Evolutionary conservation across 2,888 invertebrate genomes (phyloP).

Genomic region (Glyphotaelius pellucidus): DNA sequence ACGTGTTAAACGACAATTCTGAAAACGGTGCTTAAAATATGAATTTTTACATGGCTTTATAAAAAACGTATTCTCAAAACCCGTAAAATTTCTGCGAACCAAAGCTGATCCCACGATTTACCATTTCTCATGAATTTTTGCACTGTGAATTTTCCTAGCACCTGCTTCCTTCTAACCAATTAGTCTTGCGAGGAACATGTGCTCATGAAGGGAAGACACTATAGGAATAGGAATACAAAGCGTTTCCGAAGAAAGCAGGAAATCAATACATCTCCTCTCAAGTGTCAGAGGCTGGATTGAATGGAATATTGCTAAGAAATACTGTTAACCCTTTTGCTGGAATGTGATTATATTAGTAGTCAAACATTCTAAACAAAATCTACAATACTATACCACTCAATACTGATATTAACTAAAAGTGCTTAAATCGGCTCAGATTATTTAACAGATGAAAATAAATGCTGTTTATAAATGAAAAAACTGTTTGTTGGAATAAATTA

Average conservation of each 20-base stretch:
- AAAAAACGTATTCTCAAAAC: background rate
- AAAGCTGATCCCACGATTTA: background rate
- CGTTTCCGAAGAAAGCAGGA: background rate
- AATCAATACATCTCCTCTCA: conserved; percentile 30
- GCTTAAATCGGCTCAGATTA: too few species aligned
- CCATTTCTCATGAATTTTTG: conserved; percentile 5
- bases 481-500: too few species aligned
- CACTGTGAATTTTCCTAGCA: background rate
- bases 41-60: background rate
- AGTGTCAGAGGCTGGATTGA: background rate
- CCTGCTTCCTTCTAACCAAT: conserved; percentile 34
- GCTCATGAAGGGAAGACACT: conserved; percentile 11
- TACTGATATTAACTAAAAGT: too few species aligned
- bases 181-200: conserved; percentile 38
- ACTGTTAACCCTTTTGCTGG: background rate
- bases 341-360: background rate
- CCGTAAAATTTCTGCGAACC: background rate
- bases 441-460: too few species aligned
- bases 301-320: background rate
- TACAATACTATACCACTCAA: background rate
- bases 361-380: background rate
- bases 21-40: too few species aligned
- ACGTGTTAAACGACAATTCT: too few species aligned
- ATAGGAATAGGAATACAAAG: background rate
- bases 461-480: too few species aligned